Conservation (phyloP, 2,113 vertebrate genomes). For the Ciconia maguari region DNA sequence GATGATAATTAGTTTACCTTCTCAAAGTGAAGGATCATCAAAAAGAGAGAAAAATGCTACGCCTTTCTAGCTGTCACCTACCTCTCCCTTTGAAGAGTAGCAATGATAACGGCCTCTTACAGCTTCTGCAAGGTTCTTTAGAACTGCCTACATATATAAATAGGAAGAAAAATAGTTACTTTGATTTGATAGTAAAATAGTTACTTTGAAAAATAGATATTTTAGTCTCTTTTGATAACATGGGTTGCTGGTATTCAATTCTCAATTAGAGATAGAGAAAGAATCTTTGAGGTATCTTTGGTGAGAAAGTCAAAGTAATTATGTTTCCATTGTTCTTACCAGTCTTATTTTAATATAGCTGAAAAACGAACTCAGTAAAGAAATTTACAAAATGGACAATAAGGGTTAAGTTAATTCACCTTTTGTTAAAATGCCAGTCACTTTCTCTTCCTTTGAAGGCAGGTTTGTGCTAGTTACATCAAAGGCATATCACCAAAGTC, state of each 20-base stretch:
- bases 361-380: background rate
- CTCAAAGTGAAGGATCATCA: background rate
- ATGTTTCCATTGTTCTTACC: background rate
- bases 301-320: background rate
- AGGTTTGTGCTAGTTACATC: background rate
- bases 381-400: background rate
- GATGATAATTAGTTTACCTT: background rate
- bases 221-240: background rate
- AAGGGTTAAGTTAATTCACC: background rate
- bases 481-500: background rate
- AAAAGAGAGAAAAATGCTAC: background rate
- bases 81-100: conserved; percentile 71
- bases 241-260: background rate
- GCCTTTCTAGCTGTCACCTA: conserved; percentile 13
- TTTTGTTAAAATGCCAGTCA: background rate
- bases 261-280: background rate
- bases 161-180: background rate
- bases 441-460: background rate
- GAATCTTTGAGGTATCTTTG: background rate
- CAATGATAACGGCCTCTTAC: conserved; percentile 75
- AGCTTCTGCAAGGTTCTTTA: conserved; percentile 72
- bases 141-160: conserved; percentile 39
- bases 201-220: background rate
- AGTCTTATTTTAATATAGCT: background rate
- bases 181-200: background rate